Percentiles rank a stretch among this genome's conserved stretches.
Conservation (phyloP, 2,888 invertebrate species). For the Microchrysa polita region DNA sequence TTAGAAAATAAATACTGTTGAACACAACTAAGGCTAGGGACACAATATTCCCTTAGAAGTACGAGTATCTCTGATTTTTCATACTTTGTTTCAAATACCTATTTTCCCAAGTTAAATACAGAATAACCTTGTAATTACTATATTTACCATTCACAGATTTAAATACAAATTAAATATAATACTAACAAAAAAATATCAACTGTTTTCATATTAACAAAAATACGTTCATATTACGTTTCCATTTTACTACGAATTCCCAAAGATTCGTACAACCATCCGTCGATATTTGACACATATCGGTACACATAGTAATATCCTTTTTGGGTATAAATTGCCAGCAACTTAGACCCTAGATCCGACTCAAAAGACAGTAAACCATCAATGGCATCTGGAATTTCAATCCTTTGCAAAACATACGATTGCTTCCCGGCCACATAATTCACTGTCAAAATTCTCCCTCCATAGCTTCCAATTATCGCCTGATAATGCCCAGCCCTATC, state of each 20-base stretch:
- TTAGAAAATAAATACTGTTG: too few species aligned
- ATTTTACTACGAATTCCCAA: background rate
- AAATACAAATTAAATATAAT: too few species aligned
- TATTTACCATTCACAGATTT: too few species aligned
- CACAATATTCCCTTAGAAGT: too few species aligned
- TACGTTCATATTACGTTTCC: background rate
- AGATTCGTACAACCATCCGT: conserved; percentile 9
- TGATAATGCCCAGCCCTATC: background rate
- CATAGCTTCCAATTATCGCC: background rate
- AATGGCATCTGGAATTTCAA: background rate
- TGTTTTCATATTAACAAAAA: too few species aligned
- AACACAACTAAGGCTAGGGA: too few species aligned
- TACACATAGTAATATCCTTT: conserved; percentile 4
- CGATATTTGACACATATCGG: conserved; percentile 7
- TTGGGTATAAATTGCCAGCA: background rate
- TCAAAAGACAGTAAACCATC: background rate
- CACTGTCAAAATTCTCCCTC: background rate
- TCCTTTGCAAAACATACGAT: background rate
- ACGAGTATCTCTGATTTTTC: too few species aligned
- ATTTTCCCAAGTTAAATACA: too few species aligned
- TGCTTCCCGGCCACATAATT: background rate
- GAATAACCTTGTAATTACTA: too few species aligned
- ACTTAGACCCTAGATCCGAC: background rate
- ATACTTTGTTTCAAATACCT: too few species aligned
- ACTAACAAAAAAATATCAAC: too few species aligned